Evolutionary conservation across 2,113 vertebrate genomes (phyloP).

Genomic region (Chlamydotis undulata): DNA sequence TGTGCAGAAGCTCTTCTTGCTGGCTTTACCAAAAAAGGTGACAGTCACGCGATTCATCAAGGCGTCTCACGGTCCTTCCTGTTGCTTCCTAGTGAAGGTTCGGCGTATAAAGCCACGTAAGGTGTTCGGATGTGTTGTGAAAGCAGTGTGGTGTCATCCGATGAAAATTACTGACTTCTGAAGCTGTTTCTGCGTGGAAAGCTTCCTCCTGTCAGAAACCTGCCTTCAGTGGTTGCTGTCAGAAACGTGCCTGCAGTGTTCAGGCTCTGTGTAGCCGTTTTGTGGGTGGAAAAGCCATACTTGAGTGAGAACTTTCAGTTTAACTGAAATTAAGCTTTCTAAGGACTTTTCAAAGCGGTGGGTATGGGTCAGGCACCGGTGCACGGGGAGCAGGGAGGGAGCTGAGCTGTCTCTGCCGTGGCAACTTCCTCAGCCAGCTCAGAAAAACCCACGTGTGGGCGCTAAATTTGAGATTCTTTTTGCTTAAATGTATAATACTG

Average conservation of each 20-base stretch:
- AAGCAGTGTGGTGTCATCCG: background rate
- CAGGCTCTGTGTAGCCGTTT: background rate
- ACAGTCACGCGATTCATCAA: accelerated
- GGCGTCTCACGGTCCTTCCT: background rate
- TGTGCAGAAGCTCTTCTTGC: accelerated
- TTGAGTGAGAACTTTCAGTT: background rate
- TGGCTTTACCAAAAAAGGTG: background rate
- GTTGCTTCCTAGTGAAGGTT: background rate
- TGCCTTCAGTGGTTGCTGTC: background rate
- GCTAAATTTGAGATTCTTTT: background rate
- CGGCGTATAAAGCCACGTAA: background rate
- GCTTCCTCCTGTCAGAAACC: background rate
- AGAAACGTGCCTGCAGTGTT: background rate
- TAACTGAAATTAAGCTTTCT: background rate
- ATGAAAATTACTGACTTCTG: accelerated
- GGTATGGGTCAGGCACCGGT: background rate
- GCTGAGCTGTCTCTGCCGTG: constrained; percentile 33
- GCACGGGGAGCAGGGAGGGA: background rate
- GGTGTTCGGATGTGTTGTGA: background rate
- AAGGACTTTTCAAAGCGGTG: background rate
- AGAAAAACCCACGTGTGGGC: background rate
- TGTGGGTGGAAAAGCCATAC: background rate
- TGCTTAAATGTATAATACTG: constrained; percentile 42
- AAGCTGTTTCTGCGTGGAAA: background rate
- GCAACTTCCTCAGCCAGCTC: constrained; percentile 27